Base-by-base conservation (phyloP, 2,797 vertebrate genomes). In the Anolis apletophallus region DNA sequence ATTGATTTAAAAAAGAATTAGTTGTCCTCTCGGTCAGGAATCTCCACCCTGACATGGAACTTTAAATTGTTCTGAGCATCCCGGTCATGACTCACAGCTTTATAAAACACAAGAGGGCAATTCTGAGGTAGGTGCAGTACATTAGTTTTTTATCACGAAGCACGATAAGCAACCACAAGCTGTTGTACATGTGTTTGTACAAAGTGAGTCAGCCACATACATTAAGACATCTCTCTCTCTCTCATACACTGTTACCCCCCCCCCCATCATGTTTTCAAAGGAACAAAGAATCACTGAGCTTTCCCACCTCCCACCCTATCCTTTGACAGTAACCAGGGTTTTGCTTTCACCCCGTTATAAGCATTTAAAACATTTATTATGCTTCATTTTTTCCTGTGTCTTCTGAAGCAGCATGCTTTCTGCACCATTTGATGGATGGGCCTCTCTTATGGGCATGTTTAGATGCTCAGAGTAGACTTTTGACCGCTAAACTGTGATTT, bases 101-200 rank as follows among this genome's bases (percentile, higher is more conserved):
- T 40, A 46, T 68, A 26, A 91, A 88, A 91, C 85, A 84, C 84
- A 77, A 32, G 4, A 79, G 77, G 71, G 84, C 81, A 73, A 89
- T 91, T 92, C 85, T 91, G 92, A 88, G 89, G 90, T 73, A 57
- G 3, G 10, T 57, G 55, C 85, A 91, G 87, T 71, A 55, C 83
- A 0, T 10, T 68, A 54, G 23, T 73, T 93, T 46, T n/a, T 80
- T 90, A 88, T 94, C 85, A 16, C 84, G 84, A 74, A 79, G 80
- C 90, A 89, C 92, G 77, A 91, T 86, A 90, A 91, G 86, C 84
- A 89, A 90, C 91, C 84, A 83, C 79, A 90, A 88, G 52, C 72
- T 87, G 64, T 91, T 80, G 26, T 72, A 21, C 46, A 64, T 93
- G 83, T 87, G 86, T 90, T 89, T 89, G 73, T 13, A 81, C 71